phyloP scores from a whole-genome alignment of 2,888 invertebrate genomes.

The Xylota segnis region DNA sequence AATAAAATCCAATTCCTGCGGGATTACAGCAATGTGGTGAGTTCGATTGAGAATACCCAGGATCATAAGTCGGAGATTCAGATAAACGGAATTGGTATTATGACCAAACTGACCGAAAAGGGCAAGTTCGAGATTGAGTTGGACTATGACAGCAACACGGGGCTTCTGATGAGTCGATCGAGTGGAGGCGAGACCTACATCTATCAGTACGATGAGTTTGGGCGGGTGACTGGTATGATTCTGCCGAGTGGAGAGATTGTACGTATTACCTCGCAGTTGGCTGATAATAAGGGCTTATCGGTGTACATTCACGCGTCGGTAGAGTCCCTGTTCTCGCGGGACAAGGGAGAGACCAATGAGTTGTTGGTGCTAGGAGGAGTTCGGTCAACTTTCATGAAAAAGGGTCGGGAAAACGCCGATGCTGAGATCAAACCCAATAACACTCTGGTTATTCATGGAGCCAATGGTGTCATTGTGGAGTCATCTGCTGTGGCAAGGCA shows the following conservation, averaged over 20 bases:
- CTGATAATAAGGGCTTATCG: conserved; percentile 90
- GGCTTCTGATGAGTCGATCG: conserved; percentile 93
- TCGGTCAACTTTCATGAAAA: conserved; percentile 89
- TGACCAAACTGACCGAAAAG: conserved; percentile 94
- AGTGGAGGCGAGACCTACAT: conserved; percentile 94
- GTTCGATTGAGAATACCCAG: conserved; percentile 97
- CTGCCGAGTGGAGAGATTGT: conserved; percentile 96
- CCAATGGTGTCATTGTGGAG: conserved; percentile 90
- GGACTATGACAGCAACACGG: conserved; percentile 95
- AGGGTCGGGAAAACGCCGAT: conserved; percentile 89
- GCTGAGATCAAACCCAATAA: conserved; percentile 92
- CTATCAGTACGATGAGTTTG: conserved; percentile 95
- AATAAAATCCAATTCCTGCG: conserved; percentile 96
- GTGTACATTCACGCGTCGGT: conserved; percentile 89
- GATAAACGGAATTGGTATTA: conserved; percentile 96
- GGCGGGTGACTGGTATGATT: conserved; percentile 93
- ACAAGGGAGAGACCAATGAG: conserved; percentile 86
- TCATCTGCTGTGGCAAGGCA: conserved; percentile 92
- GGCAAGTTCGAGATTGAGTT: conserved; percentile 95
- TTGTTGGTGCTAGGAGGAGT: conserved; percentile 88
- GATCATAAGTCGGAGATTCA: conserved; percentile 96
- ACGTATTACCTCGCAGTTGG: conserved; percentile 91
- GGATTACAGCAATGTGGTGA: conserved; percentile 96
- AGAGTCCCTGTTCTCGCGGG: conserved; percentile 86
- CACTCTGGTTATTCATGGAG: conserved; percentile 90